Evolutionary conservation across 2,113 vertebrate species (phyloP).

Genomic region (Catharus fuscescens): DNA sequence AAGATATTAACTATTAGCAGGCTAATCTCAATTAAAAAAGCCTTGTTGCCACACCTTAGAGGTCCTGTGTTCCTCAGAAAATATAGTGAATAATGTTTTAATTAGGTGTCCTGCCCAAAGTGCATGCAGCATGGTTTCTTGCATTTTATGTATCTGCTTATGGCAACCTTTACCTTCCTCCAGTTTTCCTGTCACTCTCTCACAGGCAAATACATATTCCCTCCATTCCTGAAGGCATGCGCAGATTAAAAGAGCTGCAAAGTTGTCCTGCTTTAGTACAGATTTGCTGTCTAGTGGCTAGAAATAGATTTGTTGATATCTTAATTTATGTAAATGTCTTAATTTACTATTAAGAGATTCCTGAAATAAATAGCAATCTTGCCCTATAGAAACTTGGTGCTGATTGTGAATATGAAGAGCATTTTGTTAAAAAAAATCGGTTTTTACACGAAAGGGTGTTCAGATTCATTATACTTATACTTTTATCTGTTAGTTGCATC

Average conservation of each 20-base stretch:
- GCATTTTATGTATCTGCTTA: background rate
- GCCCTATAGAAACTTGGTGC: background rate
- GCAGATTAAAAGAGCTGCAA: background rate
- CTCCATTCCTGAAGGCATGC: background rate
- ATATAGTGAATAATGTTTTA: background rate
- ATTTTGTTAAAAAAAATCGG: background rate
- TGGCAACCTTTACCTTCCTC: background rate
- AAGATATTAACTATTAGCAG: background rate
- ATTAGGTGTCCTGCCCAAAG: background rate
- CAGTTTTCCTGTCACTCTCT: background rate
- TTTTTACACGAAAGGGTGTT: background rate
- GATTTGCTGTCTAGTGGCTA: background rate
- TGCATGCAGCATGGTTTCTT: background rate
- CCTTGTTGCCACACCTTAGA: background rate
- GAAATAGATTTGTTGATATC: background rate
- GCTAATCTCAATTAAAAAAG: background rate
- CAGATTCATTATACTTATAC: background rate
- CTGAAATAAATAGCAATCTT: background rate
- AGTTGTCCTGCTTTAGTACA: background rate
- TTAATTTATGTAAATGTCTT: no score
- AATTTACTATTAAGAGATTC: background rate
- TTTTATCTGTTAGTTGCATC: background rate
- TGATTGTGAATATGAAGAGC: background rate
- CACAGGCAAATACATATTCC: background rate
- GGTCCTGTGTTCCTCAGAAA: background rate